A percentile compares a stretch with the other conserved stretches of the same genome.
Conservation (phyloP, 2,113 vertebrate species). For the Clupea harengus region DNA sequence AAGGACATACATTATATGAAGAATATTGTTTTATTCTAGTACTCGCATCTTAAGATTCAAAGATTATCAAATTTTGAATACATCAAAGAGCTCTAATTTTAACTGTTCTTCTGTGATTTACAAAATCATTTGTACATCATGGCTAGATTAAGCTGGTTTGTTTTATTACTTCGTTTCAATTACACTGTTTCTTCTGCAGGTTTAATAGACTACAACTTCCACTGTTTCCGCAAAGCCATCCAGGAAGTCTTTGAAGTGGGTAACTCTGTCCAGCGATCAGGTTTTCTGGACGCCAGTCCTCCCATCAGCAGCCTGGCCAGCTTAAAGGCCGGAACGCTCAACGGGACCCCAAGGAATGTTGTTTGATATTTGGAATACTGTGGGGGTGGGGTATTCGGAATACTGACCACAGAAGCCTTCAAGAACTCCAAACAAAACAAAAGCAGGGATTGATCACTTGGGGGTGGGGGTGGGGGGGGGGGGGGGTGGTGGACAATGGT, state of each 20-base stretch:
- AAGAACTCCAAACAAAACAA: neutral
- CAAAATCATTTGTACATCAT: neutral
- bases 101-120: neutral
- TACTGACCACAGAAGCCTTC: neutral
- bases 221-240: slow-evolving; percentile 99
- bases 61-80: too few relatives aligned
- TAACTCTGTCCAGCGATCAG: slow-evolving; percentile 68
- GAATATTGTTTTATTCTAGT: too few relatives aligned
- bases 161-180: neutral
- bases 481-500: too few relatives aligned
- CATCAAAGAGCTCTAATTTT: too few relatives aligned
- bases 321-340: slow-evolving; percentile 88
- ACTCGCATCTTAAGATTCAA: too few relatives aligned
- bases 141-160: neutral
- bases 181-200: slow-evolving; percentile 64
- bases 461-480: too few relatives aligned
- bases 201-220: slow-evolving; percentile 99
- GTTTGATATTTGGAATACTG: neutral
- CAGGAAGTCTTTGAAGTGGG: slow-evolving; percentile 99
- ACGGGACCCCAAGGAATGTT: slow-evolving; percentile 69
- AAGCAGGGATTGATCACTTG: neutral
- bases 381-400: neutral
- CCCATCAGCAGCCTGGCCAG: slow-evolving; percentile 78
- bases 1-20: too few relatives aligned
- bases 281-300: slow-evolving; percentile 39